Conservation (phyloP, 2,113 vertebrate species). For the Odocoileus virginianus region DNA sequence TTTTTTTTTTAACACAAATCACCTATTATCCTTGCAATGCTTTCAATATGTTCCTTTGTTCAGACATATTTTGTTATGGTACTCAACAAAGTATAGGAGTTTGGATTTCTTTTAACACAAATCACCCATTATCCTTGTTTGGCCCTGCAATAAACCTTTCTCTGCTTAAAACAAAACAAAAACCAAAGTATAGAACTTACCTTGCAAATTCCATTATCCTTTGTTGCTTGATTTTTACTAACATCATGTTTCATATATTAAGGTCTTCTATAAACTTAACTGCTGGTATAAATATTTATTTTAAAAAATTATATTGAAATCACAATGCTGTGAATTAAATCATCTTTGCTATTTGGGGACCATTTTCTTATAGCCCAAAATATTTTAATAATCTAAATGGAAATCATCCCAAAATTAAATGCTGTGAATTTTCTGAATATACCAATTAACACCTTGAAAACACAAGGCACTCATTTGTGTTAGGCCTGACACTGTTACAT, state of each 20-base stretch:
- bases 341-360: background rate
- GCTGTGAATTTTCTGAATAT: conserved; percentile 41
- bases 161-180: background rate
- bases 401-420: conserved; percentile 23
- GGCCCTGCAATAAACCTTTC: background rate
- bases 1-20: background rate
- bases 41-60: background rate
- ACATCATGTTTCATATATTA: background rate
- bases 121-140: background rate
- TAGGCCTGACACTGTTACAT: background rate
- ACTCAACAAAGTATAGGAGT: background rate
- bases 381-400: conserved; percentile 11
- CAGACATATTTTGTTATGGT: background rate
- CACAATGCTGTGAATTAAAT: background rate
- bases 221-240: background rate
- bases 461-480: background rate
- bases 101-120: background rate
- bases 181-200: background rate
- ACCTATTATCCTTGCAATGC: background rate
- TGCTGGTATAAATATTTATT: background rate
- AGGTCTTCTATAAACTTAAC: background rate
- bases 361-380: background rate
- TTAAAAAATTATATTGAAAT: background rate
- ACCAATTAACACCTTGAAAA: conserved; percentile 55
- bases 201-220: background rate